These are phyloP conservation scores for Xestia ashworthii DNA, from an alignment of 2,888 invertebrate species.

Conservation along the genomic window DNA sequence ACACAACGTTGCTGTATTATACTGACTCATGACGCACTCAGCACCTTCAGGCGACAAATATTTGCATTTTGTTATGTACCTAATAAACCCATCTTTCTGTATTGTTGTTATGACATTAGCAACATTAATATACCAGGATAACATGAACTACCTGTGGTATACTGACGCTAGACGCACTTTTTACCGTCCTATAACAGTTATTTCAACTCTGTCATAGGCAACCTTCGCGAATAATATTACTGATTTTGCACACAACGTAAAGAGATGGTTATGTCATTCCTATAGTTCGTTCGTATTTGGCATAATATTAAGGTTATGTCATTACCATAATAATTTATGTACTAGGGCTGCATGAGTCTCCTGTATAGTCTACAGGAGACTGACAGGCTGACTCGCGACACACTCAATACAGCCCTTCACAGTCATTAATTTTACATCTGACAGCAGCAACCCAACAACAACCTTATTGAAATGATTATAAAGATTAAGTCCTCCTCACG, in stretches of 20 bases:
- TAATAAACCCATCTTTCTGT: background rate
- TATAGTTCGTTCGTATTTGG: background rate
- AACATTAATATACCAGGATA: background rate
- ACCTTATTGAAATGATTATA: background rate
- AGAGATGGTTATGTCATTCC: background rate
- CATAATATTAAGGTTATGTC: background rate
- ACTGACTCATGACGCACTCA: background rate
- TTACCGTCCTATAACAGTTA: background rate
- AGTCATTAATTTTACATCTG: background rate
- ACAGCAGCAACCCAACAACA: background rate
- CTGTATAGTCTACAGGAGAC: too few relatives aligned
- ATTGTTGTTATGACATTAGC: slow-evolving; percentile 6
- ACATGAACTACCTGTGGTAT: background rate
- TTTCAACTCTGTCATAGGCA: background rate
- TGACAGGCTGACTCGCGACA: background rate
- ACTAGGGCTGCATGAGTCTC: background rate
- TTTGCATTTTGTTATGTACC: background rate
- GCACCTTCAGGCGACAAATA: background rate
- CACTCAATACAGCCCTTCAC: background rate
- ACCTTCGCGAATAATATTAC: background rate
- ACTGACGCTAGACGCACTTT: background rate
- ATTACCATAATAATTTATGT: background rate
- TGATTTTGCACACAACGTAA: background rate
- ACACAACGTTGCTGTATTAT: background rate
- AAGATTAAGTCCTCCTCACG: background rate